Evolutionary conservation across 2,113 vertebrate genomes (phyloP).

Genomic region (Geococcyx californianus): DNA sequence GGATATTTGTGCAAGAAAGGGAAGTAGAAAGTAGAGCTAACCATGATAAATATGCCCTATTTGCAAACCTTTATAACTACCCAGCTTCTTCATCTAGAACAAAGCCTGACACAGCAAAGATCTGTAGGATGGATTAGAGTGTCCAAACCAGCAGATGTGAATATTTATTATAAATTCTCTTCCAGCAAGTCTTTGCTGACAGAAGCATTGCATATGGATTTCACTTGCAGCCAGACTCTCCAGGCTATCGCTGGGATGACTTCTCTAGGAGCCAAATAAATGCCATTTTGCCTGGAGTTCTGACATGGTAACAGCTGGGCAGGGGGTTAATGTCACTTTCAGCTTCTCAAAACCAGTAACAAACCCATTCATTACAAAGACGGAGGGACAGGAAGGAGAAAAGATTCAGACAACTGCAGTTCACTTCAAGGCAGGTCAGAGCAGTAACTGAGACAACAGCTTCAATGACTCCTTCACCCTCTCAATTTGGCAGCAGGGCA

Average conservation of each 20-base stretch:
- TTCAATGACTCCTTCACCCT: neutral
- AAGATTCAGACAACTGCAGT: neutral
- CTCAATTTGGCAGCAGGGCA: neutral
- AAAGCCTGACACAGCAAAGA: conserved; percentile 81
- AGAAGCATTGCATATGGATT: conserved; percentile 70
- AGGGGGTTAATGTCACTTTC: neutral
- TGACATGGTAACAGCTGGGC: neutral
- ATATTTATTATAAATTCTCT: conserved; percentile 77
- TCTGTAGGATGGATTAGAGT: conserved; percentile 78
- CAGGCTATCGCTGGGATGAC: conserved; percentile 30
- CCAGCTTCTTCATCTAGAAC: conserved; percentile 74
- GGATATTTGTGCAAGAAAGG: conserved; percentile 34
- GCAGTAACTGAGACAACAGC: neutral
- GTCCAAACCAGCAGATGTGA: conserved; percentile 79
- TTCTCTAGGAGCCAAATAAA: conserved; percentile 58
- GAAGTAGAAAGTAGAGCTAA: conserved; percentile 64
- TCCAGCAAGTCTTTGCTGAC: conserved; percentile 74
- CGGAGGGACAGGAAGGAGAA: neutral
- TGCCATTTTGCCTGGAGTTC: neutral
- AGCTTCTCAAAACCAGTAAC: conserved; percentile 17
- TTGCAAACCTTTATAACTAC: conserved; percentile 74
- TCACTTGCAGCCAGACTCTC: conserved; percentile 46
- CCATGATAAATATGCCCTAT: conserved; percentile 75
- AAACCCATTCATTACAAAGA: neutral
- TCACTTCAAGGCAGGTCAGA: neutral